These are phyloP conservation scores for Clavelina lepadiformis DNA, from an alignment of 23 tunicate genomes.

Conservation along the genomic window DNA sequence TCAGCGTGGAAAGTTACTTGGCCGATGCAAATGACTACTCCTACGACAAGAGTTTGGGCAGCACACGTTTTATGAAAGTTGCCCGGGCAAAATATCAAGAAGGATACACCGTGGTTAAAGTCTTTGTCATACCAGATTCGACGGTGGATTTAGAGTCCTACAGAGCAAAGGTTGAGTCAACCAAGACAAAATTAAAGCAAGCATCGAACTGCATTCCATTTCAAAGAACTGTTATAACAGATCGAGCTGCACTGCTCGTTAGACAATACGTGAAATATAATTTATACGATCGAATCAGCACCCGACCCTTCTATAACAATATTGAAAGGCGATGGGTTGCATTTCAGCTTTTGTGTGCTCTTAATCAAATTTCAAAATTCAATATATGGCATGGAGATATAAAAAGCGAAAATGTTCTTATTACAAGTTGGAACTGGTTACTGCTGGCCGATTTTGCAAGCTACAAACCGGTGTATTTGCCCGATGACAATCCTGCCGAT, in stretches of 20 bases:
- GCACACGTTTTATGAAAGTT: conserved; percentile 97
- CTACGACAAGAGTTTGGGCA: conserved; percentile 72
- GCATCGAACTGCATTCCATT: conserved; percentile 83
- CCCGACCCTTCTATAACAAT: conserved; percentile 78
- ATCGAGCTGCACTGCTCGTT: conserved; percentile 57
- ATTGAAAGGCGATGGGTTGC: conserved; percentile 87
- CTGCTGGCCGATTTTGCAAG: conserved; percentile 92
- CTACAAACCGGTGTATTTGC: conserved; percentile 80
- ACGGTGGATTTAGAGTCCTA: conserved; percentile 53
- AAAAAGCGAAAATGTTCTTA: conserved; percentile 88
- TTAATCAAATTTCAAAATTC: conserved; percentile 76
- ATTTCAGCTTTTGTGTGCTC: conserved; percentile 87
- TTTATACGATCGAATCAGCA: conserved; percentile 92
- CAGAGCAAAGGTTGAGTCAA: conserved; percentile 47
- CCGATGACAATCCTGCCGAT: conserved; percentile 94
- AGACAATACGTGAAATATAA: conserved; percentile 83
- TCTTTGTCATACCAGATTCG: conserved; percentile 75
- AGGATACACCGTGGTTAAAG: conserved; percentile 82
- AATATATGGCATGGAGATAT: conserved; percentile 91
- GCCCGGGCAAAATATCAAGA: conserved; percentile 72
- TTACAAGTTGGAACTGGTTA: conserved; percentile 96
- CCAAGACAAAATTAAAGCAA: conserved; percentile 28
- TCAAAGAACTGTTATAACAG: conserved; percentile 55
- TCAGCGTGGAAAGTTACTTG: conserved; percentile 74
- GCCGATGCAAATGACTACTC: conserved; percentile 59